Evolutionary conservation across 2,888 invertebrate species (phyloP), one percentile per base, ranked within the genome.

Genomic region (Actias luna): DNA sequence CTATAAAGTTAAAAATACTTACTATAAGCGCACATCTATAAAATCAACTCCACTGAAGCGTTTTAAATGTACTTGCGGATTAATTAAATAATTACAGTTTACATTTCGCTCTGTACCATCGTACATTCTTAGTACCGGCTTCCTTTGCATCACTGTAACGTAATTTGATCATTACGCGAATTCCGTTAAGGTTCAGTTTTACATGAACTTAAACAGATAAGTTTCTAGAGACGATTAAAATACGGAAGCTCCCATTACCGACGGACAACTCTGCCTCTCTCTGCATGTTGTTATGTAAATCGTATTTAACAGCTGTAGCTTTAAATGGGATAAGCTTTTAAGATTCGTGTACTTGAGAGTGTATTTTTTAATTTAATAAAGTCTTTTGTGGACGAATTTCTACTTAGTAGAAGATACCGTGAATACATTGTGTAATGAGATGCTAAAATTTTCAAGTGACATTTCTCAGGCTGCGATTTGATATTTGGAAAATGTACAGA

Each of bases 11-110:
- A n/a, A n/a, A n/a, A n/a, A n/a, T n/a, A n/a, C n/a, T 39, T 39
- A 39, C n/a, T 39, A 16, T 39, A 4, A 7, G n/a, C 16, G 39
- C n/a, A n/a, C n/a, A 16, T 39, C 52, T 52, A 14, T n/a, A 55
- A 14, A 55, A 29, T 55, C 55, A n/a, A 55, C 29, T 55, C 16
- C 27, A 55, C 36, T 16, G n/a, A 46, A 46, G 14, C 8, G 39
- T 42, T 42, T 14, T 10, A 42, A 55, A n/a, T 29, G 29, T 55
- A 55, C 55, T n/a, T n/a, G n/a, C 10, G 59, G 42, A 59, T 59
- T 59, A 59, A 59, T 59, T 59, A 42, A 59, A 59, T 27, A 18
- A 59, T 59, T 59, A 59, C n/a, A 27, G 35, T 59, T 27, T 42
- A 42, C 42, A 36, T 59, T 42, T 59, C 27, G 29, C 29, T 12